Percentiles rank a stretch among this genome's conserved stretches.
phyloP scores from a whole-genome alignment of 2,113 vertebrate species.

The Edolisoma coerulescens region DNA sequence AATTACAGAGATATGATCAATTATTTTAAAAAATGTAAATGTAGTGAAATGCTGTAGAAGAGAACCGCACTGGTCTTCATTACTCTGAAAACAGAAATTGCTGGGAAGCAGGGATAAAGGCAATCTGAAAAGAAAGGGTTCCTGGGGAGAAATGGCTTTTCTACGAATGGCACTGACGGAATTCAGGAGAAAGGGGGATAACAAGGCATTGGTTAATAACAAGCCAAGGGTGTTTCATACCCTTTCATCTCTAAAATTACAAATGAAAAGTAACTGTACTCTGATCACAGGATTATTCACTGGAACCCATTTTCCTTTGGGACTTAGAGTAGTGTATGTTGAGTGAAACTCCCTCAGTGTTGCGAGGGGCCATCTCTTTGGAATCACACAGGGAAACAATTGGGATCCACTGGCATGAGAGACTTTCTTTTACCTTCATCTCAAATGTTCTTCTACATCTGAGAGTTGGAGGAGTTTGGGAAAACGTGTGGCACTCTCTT shows the following conservation, averaged over 20 bases:
- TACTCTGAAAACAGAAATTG: conserved; percentile 56
- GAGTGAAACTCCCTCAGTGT: background rate
- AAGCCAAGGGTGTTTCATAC: background rate
- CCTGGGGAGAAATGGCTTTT: conserved; percentile 37
- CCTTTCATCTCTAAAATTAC: conserved; percentile 13
- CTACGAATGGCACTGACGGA: background rate
- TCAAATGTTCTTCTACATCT: background rate
- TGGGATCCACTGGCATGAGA: background rate
- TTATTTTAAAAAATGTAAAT: conserved; percentile 57
- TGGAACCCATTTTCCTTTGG: background rate
- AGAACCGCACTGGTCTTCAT: conserved; percentile 33
- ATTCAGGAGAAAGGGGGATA: conserved; percentile 30
- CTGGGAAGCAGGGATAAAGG: conserved; percentile 8
- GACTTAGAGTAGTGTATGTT: background rate
- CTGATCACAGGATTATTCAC: background rate
- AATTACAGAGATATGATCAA: conserved; percentile 69
- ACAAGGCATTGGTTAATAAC: conserved; percentile 27
- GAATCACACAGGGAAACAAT: accelerated
- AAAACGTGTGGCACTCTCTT: background rate
- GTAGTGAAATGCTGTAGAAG: conserved; percentile 21
- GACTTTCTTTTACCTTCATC: background rate
- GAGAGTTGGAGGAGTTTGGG: background rate
- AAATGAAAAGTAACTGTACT: background rate
- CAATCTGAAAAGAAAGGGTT: conserved; percentile 20
- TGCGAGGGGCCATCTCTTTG: background rate